Conservation (phyloP, 1,140 invertebrate genomes). For the Zaprionus ornatus region DNA sequence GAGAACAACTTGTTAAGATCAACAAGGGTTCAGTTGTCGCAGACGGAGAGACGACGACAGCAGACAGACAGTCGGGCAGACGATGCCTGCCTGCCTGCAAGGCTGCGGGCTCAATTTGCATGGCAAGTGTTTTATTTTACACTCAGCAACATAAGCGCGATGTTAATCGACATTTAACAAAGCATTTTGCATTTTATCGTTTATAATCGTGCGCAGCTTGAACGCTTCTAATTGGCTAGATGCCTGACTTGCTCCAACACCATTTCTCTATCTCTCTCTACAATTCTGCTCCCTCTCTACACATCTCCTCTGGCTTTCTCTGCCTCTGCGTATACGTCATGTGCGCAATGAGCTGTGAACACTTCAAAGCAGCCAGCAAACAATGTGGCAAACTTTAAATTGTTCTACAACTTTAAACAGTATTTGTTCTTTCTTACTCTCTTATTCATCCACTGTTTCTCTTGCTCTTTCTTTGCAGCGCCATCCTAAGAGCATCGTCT, state of each 20-base stretch:
- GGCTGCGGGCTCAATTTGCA: slow-evolving; percentile 11
- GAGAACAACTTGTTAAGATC: slow-evolving; percentile 21
- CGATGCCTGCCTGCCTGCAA: background rate
- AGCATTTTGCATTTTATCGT: slow-evolving; percentile 30
- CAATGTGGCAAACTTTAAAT: background rate
- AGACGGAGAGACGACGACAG: background rate
- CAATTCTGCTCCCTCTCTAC: background rate
- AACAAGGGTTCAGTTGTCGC: slow-evolving; percentile 25
- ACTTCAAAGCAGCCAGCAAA: slow-evolving; percentile 13
- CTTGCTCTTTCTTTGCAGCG: slow-evolving; percentile 16
- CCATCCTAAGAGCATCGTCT: slow-evolving; percentile 18
- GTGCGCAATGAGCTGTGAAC: slow-evolving; percentile 12
- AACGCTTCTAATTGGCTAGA: slow-evolving; percentile 1
- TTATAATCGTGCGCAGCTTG: background rate
- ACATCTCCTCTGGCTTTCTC: background rate
- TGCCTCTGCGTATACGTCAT: slow-evolving; percentile 11
- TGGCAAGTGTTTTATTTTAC: slow-evolving; percentile 31
- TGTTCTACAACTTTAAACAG: background rate
- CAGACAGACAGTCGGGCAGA: background rate
- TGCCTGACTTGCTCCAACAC: background rate
- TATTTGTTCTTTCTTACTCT: background rate
- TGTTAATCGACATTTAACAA: slow-evolving; percentile 32
- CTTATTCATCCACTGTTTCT: background rate
- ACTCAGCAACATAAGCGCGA: slow-evolving; percentile 21
- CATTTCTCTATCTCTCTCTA: background rate